Percentiles rank a stretch among this genome's conserved stretches.
phyloP scores from a whole-genome alignment of 2,113 vertebrate genomes.

The Indicator indicator region DNA sequence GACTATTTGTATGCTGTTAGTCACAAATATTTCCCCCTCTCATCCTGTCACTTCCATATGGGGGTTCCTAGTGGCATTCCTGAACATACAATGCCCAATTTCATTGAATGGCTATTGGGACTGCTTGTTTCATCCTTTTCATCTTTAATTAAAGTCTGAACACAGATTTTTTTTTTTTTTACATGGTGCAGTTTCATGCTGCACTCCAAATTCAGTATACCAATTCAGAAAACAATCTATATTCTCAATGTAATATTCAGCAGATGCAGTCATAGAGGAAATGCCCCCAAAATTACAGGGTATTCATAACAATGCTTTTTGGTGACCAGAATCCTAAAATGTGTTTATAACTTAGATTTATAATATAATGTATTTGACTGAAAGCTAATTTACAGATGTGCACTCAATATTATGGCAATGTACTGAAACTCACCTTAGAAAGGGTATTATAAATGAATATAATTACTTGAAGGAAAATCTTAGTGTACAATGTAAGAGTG shows the following conservation, averaged over 20 bases:
- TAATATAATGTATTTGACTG: neutral
- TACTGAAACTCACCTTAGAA: neutral
- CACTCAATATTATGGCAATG: neutral
- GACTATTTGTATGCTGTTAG: constrained; percentile 55
- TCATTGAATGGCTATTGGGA: neutral
- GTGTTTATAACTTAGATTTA: neutral
- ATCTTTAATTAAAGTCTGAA: constrained; percentile 58
- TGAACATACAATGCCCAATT: constrained; percentile 14
- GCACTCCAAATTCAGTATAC: neutral
- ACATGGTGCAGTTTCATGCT: neutral
- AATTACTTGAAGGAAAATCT: neutral
- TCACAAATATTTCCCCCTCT: constrained; percentile 51
- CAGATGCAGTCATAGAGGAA: neutral
- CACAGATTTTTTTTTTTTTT: constrained; percentile 1
- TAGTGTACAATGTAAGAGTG: neutral
- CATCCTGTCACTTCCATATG: constrained; percentile 28
- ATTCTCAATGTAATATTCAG: neutral
- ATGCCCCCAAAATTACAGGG: neutral
- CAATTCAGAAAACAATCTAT: constrained; percentile 13
- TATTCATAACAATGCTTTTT: neutral
- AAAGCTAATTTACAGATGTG: neutral
- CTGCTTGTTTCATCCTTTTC: constrained; percentile 32
- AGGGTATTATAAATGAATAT: neutral
- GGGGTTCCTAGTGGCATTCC: constrained; percentile 43
- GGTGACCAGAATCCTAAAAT: neutral